Evolutionary conservation across 37 sponge, comb jelly and placozoan genomes (phyloP).

Genomic region (Haliclona indistincta): DNA sequence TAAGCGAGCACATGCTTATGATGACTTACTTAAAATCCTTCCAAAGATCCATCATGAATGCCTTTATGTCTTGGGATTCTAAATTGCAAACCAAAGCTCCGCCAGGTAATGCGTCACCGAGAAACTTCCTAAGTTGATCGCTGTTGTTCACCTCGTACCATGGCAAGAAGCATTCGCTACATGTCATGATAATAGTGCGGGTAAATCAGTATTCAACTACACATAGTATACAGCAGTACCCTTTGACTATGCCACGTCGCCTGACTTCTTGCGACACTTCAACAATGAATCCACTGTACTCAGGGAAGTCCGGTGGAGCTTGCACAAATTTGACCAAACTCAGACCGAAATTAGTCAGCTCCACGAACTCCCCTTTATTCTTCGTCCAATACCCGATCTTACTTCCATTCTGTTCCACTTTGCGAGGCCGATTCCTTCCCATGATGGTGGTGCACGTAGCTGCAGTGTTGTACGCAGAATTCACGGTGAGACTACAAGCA

Average conservation of each 20-base stretch:
- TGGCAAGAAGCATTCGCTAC: background rate
- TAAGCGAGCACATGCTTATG: background rate
- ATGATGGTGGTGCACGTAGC: no score
- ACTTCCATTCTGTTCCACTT: no score
- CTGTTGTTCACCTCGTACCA: background rate
- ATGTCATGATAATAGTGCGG: no score
- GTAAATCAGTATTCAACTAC: no score
- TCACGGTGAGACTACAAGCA: no score
- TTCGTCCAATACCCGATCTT: no score
- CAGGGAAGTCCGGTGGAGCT: constrained; percentile 21
- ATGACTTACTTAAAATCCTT: background rate
- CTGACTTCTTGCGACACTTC: constrained; percentile 37
- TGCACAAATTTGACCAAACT: constrained; percentile 21
- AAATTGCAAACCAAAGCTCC: background rate
- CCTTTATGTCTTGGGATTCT: background rate
- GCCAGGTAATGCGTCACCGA: background rate
- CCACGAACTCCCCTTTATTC: no score
- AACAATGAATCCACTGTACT: constrained; percentile 35
- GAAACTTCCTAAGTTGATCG: background rate
- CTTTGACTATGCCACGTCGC: no score
- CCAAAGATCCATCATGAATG: background rate
- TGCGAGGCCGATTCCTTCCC: no score
- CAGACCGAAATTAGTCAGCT: constrained; percentile 29
- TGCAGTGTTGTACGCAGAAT: no score
- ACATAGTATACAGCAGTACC: no score